A percentile compares a stretch with the other conserved stretches of the same genome.
Conservation (phyloP, 2,113 vertebrate species). For the Gavia stellata region DNA sequence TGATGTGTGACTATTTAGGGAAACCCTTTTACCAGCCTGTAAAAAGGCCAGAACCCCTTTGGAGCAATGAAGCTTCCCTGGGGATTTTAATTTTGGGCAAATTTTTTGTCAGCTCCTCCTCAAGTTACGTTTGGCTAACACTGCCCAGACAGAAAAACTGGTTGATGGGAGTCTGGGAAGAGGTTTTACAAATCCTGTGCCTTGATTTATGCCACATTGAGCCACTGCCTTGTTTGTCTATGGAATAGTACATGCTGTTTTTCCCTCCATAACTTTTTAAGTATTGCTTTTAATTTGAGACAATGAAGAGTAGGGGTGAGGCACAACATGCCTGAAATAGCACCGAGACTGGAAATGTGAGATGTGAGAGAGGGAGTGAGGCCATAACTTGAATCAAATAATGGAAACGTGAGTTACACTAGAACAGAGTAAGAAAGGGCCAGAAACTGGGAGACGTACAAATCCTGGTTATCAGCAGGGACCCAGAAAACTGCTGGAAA, state of each 20-base stretch:
- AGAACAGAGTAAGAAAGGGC: not conserved
- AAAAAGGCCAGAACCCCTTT: not conserved
- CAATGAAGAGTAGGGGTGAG: not conserved
- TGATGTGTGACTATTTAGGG: not conserved
- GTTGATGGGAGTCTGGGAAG: not conserved
- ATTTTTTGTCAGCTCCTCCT: not conserved
- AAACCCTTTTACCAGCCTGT: not conserved
- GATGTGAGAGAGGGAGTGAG: not conserved
- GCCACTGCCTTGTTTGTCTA: not conserved
- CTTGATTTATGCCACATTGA: not conserved
- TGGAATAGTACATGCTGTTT: not conserved
- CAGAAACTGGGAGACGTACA: not conserved
- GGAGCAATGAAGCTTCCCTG: not conserved
- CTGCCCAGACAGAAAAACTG: not conserved
- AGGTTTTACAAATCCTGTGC: not conserved
- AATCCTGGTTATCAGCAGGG: not conserved
- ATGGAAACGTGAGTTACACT: not conserved
- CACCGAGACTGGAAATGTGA: rapidly evolving
- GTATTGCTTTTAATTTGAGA: not conserved
- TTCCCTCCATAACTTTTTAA: not conserved
- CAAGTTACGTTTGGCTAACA: not conserved
- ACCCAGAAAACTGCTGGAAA: not conserved
- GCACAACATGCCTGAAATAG: not conserved
- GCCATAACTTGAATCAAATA: not conserved
- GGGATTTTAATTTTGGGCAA: not conserved